Percentiles rank a stretch among this genome's conserved stretches.
phyloP scores from a whole-genome alignment of 1,140 invertebrate species.

The Listronotus bonariensis region DNA sequence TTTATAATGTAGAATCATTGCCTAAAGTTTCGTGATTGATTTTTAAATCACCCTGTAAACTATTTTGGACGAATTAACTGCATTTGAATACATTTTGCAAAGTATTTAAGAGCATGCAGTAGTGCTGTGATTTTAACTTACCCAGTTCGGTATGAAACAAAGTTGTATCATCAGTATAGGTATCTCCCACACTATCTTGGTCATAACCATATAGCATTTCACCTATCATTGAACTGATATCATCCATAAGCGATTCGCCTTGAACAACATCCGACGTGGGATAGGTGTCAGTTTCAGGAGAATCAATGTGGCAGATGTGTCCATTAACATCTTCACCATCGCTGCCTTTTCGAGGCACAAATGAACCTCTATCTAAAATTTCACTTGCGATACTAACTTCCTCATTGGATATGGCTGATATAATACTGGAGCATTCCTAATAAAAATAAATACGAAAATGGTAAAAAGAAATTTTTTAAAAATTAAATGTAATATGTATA shows the following conservation, averaged over 20 bases:
- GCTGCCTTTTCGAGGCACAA: constrained; percentile 52
- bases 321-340: constrained; percentile 61
- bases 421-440: constrained; percentile 59
- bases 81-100: too few relatives aligned
- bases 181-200: constrained; percentile 64
- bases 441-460: not conserved
- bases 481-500: too few relatives aligned
- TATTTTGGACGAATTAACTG: too few relatives aligned
- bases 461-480: too few relatives aligned
- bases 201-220: constrained; percentile 65
- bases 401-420: constrained; percentile 70
- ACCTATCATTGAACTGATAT: constrained; percentile 73
- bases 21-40: too few relatives aligned
- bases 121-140: constrained; percentile 10
- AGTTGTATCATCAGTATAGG: constrained; percentile 69
- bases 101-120: too few relatives aligned
- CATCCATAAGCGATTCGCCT: constrained; percentile 75
- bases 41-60: too few relatives aligned
- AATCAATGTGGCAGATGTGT: constrained; percentile 77
- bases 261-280: constrained; percentile 68
- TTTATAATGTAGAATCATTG: too few relatives aligned
- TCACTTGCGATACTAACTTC: constrained; percentile 70
- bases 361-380: constrained; percentile 63
- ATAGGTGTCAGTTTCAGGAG: constrained; percentile 77
- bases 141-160: constrained; percentile 65